Evolutionary conservation across 2,797 vertebrate species (phyloP).

Genomic region (Pristis pectinata): DNA sequence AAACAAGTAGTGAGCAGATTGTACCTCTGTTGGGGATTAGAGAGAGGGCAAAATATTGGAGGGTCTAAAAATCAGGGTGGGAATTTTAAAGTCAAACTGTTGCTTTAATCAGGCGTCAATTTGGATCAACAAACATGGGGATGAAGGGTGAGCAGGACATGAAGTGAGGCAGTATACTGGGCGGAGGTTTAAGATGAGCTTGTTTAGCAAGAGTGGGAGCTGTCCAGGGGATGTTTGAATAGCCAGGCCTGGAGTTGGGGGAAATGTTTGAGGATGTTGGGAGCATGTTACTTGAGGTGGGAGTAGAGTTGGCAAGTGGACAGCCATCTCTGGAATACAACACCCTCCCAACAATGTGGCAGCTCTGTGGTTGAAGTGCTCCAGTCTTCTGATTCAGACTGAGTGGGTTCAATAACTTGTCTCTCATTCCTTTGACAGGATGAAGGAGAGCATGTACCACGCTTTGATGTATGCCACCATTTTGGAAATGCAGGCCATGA

Average conservation of each 20-base stretch:
- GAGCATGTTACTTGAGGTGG: too few relatives aligned
- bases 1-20: too few relatives aligned
- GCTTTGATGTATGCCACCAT: conserved; percentile 77
- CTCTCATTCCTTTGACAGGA: conserved; percentile 47
- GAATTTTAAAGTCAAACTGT: too few relatives aligned
- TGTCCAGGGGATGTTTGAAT: not conserved
- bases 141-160: not conserved
- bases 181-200: not conserved
- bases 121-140: not conserved
- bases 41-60: too few relatives aligned
- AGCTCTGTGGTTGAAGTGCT: not conserved
- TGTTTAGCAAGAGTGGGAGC: not conserved
- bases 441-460: conserved; percentile 75
- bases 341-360: not conserved
- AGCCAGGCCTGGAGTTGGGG: too few relatives aligned
- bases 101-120: not conserved
- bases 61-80: too few relatives aligned
- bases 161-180: not conserved
- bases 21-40: too few relatives aligned
- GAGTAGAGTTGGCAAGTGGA: too few relatives aligned
- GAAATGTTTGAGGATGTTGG: not conserved
- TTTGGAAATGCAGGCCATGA: conserved; percentile 81
- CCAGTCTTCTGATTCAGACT: not conserved
- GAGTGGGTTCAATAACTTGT: not conserved
- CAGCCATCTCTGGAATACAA: not conserved